Evolutionary conservation across 2,113 vertebrate species (phyloP).

Genomic region (Bathybates hornii): DNA sequence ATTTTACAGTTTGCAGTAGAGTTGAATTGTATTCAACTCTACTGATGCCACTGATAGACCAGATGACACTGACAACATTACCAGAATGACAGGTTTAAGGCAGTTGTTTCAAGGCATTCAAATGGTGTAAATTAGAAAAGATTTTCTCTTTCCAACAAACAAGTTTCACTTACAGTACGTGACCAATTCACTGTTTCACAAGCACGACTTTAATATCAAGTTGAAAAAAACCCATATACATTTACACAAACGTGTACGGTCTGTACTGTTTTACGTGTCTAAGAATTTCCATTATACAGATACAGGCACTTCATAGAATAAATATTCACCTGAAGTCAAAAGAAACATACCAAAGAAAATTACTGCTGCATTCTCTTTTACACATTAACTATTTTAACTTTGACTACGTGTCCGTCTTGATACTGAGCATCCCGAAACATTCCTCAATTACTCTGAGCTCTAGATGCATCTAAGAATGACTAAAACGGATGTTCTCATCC

Average conservation of each 20-base stretch:
- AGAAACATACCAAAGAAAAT: not conserved
- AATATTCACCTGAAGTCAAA: not conserved
- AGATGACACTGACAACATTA: not conserved
- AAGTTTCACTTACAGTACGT: not conserved
- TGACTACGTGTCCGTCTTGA: not conserved
- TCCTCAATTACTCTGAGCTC: not conserved
- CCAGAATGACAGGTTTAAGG: not conserved
- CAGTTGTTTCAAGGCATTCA: not conserved
- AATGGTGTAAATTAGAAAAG: not conserved
- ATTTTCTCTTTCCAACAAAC: not conserved
- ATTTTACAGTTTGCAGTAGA: not conserved
- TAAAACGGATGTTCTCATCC: conserved; percentile 45
- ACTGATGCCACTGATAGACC: not conserved
- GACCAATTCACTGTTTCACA: not conserved
- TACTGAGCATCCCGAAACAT: not conserved
- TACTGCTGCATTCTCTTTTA: not conserved
- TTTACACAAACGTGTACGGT: not conserved
- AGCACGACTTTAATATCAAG: not conserved
- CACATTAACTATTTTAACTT: not conserved
- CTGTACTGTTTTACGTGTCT: not conserved
- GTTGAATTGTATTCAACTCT: not conserved
- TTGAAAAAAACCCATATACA: not conserved
- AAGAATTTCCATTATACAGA: conserved; percentile 3
- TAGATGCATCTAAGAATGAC: not conserved
- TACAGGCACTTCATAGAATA: conserved; percentile 32